These are phyloP conservation scores for Thaumatotibia leucotreta DNA, from an alignment of 1,140 invertebrate species.

Conservation along the genomic window DNA sequence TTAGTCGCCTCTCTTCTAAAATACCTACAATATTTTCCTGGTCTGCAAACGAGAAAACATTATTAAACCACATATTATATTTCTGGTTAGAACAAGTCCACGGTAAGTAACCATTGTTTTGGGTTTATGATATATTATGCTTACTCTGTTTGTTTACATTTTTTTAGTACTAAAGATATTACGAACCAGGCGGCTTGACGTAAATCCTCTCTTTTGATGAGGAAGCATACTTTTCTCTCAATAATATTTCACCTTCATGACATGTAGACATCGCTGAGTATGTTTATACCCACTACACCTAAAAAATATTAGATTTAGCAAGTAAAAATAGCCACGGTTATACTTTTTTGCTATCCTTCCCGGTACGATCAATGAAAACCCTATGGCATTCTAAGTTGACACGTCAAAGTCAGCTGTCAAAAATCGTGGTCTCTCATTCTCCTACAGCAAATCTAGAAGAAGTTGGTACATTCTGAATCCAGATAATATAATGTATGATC, in stretches of 20 bases:
- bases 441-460: too few species aligned
- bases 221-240: conserved; percentile 50
- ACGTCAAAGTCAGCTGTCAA: too few species aligned
- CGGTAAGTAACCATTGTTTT: not conserved
- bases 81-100: too few species aligned
- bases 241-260: conserved; percentile 43
- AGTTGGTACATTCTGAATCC: too few species aligned
- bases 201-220: conserved; percentile 41
- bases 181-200: conserved; percentile 47
- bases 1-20: conserved; percentile 26
- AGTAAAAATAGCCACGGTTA: not conserved
- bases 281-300: not conserved
- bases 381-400: too few species aligned
- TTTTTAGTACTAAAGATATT: not conserved
- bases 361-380: not conserved
- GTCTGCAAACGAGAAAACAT: conserved; percentile 34
- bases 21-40: conserved; percentile 40
- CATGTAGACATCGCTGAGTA: conserved; percentile 1
- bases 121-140: too few species aligned
- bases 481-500: too few species aligned
- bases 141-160: not conserved
- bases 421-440: too few species aligned
- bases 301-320: not conserved
- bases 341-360: not conserved
- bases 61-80: not conserved